These are phyloP conservation scores for Phyllotis vaccarum DNA, from an alignment of 2,797 vertebrate species.

Conservation along the genomic window DNA sequence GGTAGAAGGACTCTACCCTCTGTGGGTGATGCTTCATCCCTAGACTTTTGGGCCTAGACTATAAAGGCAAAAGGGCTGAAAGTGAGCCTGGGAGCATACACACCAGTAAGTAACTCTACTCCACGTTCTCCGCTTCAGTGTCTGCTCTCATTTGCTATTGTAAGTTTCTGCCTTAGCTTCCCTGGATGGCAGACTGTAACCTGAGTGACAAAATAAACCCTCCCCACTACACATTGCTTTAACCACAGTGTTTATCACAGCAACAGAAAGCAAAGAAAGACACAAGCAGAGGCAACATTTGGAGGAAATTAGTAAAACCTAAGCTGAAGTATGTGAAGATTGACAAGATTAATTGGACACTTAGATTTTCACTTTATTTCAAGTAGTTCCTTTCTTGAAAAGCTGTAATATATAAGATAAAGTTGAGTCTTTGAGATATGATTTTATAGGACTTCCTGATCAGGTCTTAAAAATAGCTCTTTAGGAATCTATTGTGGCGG, in stretches of 20 bases:
- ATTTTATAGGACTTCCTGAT: constrained; percentile 59
- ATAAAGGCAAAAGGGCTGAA: not conserved
- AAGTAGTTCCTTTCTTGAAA: constrained; percentile 58
- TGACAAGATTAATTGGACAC: not conserved
- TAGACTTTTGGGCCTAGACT: too few relatives aligned
- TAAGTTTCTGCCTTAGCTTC: not conserved
- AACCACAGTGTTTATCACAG: not conserved
- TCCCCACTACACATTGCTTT: not conserved
- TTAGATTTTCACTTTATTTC: constrained; percentile 18
- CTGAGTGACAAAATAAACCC: too few relatives aligned
- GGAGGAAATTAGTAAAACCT: constrained; percentile 10
- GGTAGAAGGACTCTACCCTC: not conserved
- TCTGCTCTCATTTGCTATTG: not conserved
- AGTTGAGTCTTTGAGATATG: constrained; percentile 41
- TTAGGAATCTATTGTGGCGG: constrained; percentile 36
- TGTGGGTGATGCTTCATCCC: too few relatives aligned
- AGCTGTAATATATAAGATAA: constrained; percentile 34
- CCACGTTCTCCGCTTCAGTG: not conserved
- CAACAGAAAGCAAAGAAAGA: too few relatives aligned
- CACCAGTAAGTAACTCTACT: not conserved
- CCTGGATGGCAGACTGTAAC: not conserved
- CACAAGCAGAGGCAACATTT: not conserved
- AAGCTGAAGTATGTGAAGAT: constrained; percentile 9
- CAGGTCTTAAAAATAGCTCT: constrained; percentile 67
- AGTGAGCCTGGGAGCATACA: not conserved